These are phyloP conservation scores for Notiomystis cincta DNA, from an alignment of 2,113 vertebrate species.

Conservation along the genomic window DNA sequence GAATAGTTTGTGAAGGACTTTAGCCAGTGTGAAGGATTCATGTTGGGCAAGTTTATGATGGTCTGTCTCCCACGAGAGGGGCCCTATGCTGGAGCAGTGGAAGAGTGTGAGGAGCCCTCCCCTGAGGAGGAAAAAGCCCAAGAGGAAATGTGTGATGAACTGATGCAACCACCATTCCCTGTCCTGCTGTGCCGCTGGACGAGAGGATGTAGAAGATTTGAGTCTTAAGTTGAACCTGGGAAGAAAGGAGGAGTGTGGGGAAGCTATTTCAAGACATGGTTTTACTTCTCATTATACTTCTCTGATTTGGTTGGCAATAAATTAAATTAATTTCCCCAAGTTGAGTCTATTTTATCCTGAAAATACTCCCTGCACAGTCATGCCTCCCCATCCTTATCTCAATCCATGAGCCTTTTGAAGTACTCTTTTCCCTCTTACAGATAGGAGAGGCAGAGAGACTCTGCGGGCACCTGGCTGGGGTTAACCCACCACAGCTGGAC, in stretches of 20 bases:
- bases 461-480: not conserved
- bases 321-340: not conserved
- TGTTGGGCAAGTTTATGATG: not conserved
- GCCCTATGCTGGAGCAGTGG: not conserved
- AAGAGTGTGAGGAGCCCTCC: not conserved
- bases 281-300: not conserved
- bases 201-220: not conserved
- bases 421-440: not conserved
- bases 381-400: not conserved
- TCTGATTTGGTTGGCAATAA: not conserved
- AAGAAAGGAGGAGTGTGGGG: not conserved
- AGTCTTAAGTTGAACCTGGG: not conserved
- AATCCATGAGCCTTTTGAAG: rapidly evolving
- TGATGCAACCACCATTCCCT: rapidly evolving
- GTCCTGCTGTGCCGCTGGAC: rapidly evolving
- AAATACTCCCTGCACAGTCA: not conserved
- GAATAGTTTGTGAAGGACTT: not conserved
- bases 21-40: not conserved
- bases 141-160: not conserved
- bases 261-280: not conserved
- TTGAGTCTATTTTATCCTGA: not conserved
- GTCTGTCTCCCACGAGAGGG: not conserved
- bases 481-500: not conserved
- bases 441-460: not conserved
- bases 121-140: not conserved